phyloP scores from a whole-genome alignment of 2,888 invertebrate species.

The Hipparchia sbordonii region DNA sequence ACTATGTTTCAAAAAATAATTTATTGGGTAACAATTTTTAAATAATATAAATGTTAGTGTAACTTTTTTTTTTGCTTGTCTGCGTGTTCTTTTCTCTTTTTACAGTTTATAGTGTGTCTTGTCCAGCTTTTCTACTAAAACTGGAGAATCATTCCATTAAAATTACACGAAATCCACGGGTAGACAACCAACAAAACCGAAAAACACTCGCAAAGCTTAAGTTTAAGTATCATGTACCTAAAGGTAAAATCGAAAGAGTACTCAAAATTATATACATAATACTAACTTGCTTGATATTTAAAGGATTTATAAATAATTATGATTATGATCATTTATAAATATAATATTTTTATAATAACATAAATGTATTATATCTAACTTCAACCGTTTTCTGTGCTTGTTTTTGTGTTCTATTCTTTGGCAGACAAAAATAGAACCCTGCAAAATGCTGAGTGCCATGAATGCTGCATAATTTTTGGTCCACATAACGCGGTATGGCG shows the following conservation, averaged over 20 bases:
- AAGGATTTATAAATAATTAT: neutral
- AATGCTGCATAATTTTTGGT: neutral
- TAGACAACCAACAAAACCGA: neutral
- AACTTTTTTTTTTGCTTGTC: slow-evolving; percentile 27
- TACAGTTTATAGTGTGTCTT: slow-evolving; percentile 24
- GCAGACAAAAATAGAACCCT: neutral
- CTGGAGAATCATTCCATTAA: neutral
- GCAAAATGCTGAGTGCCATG: neutral
- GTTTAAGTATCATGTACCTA: neutral
- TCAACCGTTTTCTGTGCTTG: neutral
- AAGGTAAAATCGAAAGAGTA: neutral
- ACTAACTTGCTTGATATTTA: neutral
- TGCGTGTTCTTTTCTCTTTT: slow-evolving; percentile 28
- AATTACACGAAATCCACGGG: neutral
- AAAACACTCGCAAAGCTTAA: neutral
- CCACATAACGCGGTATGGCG: neutral
- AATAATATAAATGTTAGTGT: neutral
- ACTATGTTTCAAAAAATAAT: neutral
- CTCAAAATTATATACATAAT: neutral
- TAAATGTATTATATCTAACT: neutral
- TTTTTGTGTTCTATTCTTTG: slow-evolving; percentile 1
- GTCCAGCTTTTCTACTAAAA: slow-evolving; percentile 1
- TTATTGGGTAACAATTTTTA: neutral
- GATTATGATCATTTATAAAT: neutral
- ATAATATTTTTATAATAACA: neutral